Percentiles rank a stretch among this genome's conserved stretches.
phyloP scores from a whole-genome alignment of 2,113 vertebrate genomes.

The Saguinus imperator region DNA sequence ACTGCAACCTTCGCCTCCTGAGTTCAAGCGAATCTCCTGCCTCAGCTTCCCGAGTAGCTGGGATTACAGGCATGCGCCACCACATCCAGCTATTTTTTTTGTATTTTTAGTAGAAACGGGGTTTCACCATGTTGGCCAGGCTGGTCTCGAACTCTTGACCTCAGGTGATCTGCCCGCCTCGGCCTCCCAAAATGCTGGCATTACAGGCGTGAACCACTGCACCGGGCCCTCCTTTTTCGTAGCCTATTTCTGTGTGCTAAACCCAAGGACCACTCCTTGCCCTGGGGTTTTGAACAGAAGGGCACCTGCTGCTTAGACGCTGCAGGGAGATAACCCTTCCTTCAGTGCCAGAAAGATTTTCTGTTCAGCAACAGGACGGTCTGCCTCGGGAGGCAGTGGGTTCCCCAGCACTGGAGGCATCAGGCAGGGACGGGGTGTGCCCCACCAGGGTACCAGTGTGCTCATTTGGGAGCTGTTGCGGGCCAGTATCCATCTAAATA shows the following conservation, averaged over 20 bases:
- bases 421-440: neutral
- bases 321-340: neutral
- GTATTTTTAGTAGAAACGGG: no score
- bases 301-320: neutral
- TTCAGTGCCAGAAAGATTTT: neutral
- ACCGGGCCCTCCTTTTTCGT: neutral
- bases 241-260: neutral
- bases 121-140: no score
- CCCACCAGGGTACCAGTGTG: accelerated
- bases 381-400: neutral
- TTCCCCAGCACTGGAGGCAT: neutral
- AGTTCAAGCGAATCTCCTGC: no score
- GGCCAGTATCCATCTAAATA: neutral
- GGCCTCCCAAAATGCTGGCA: no score
- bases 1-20: no score
- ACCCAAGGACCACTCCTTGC: neutral
- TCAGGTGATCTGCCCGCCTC: no score
- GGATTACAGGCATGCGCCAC: accelerated
- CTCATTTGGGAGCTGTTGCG: neutral
- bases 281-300: neutral
- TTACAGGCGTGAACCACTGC: no score
- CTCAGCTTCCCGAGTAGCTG: no score
- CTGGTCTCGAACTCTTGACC: no score
- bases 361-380: no score
- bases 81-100: no score